Conservation (phyloP, 2,113 vertebrate genomes). For the Microcebus ravelobensis region DNA sequence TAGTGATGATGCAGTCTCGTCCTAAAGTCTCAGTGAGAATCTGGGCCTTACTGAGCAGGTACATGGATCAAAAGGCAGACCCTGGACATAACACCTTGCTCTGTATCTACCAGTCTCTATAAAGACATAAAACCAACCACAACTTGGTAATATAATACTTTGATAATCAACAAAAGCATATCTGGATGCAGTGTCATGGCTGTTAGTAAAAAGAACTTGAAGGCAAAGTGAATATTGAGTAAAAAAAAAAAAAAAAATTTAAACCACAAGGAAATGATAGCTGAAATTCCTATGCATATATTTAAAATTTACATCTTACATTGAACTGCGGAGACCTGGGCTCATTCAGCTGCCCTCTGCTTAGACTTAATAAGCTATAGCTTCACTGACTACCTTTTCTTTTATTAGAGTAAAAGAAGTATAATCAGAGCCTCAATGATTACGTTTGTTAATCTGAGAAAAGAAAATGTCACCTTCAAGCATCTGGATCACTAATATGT, state of each 20-base stretch:
- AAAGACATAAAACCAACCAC: neutral
- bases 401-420: neutral
- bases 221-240: neutral
- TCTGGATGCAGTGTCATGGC: neutral
- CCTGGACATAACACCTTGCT: neutral
- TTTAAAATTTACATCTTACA: neutral
- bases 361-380: neutral
- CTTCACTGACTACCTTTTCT: neutral
- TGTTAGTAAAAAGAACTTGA: neutral
- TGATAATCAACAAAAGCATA: neutral
- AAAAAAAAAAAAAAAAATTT: no score
- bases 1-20: neutral
- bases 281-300: neutral
- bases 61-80: neutral
- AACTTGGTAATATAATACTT: neutral
- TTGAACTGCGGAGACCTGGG: neutral
- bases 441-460: neutral
- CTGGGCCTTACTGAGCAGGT: neutral
- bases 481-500: neutral
- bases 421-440: neutral
- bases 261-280: neutral
- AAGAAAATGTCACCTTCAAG: neutral
- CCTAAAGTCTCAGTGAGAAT: neutral
- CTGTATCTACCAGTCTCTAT: neutral
- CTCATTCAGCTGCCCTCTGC: neutral